phyloP scores from a whole-genome alignment of 2,113 vertebrate genomes.

The Platysteira castanea region DNA sequence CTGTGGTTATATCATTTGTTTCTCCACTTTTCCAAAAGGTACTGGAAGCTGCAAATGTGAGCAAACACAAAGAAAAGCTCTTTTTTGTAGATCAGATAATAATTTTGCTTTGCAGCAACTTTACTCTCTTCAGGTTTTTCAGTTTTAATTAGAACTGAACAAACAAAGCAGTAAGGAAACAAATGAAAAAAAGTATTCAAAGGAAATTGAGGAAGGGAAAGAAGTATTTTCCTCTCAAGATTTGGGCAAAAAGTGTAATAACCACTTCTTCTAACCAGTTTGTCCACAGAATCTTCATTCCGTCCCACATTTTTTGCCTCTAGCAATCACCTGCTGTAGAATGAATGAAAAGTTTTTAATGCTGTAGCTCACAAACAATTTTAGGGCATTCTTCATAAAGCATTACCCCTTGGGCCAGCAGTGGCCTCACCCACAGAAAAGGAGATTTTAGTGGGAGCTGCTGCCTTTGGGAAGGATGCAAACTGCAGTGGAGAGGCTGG shows the following conservation, averaged over 20 bases:
- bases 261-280: background rate
- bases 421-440: background rate
- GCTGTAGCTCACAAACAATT: background rate
- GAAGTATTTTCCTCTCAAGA: background rate
- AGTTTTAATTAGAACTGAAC: background rate
- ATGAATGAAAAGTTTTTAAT: background rate
- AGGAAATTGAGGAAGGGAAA: background rate
- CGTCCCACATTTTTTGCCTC: background rate
- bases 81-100: background rate
- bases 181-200: background rate
- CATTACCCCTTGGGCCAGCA: background rate
- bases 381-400: background rate
- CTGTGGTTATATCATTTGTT: background rate
- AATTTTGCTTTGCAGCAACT: background rate
- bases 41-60: background rate
- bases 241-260: background rate
- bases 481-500: background rate
- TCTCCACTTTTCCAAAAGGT: background rate
- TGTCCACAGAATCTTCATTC: background rate
- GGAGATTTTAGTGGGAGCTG: background rate
- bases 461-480: background rate
- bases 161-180: background rate
- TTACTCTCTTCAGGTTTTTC: background rate
- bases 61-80: background rate
- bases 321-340: background rate